phyloP scores from a whole-genome alignment of 2,888 invertebrate species.

The Leptinotarsa peninsularis region DNA sequence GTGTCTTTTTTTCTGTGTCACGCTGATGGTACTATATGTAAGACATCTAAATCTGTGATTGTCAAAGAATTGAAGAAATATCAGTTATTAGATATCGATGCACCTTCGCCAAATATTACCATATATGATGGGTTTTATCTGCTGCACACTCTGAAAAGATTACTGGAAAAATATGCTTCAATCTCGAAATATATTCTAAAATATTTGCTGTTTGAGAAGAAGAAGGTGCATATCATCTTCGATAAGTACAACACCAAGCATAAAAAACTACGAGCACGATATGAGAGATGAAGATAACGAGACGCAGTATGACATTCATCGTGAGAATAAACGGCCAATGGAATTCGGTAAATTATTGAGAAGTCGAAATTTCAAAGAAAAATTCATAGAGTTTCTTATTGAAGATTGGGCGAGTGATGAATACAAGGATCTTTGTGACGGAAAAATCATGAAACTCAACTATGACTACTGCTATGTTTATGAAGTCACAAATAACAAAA shows the following conservation, averaged over 20 bases:
- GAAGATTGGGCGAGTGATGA: constrained; percentile 10
- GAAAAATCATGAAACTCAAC: background rate
- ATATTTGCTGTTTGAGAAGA: too few species aligned
- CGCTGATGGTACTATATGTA: background rate
- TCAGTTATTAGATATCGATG: background rate
- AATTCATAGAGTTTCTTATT: background rate
- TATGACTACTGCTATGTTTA: background rate
- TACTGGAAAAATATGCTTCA: too few species aligned
- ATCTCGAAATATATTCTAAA: too few species aligned
- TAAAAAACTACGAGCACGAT: background rate
- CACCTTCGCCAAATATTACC: background rate
- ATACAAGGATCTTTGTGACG: background rate
- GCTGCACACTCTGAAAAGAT: too few species aligned
- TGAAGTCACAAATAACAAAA: background rate
- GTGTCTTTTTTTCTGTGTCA: too few species aligned
- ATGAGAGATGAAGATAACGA: background rate
- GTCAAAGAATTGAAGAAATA: background rate
- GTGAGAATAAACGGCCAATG: background rate
- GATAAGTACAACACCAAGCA: background rate
- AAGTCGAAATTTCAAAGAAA: background rate
- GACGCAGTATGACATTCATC: background rate
- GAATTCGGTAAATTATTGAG: background rate
- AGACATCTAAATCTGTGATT: constrained; percentile 8
- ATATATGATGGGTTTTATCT: background rate
- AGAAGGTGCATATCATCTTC: too few species aligned